phyloP scores from a whole-genome alignment of 30 jellyfish, hydroid and myxozoan genomes.

The Sanderia malayensis region DNA sequence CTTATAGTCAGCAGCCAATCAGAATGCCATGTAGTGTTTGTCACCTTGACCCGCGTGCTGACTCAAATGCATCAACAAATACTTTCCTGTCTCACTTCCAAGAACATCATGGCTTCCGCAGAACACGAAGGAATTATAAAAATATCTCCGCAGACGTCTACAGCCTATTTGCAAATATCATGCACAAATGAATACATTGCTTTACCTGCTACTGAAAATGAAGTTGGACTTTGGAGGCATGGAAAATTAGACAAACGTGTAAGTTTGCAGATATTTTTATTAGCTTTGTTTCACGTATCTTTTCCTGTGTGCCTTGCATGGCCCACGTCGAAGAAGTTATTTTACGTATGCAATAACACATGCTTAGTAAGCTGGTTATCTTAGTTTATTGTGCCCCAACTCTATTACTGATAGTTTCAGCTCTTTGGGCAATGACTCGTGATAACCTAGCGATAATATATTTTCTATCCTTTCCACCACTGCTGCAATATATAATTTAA shows the following conservation, averaged over 20 bases:
- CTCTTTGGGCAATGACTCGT: too few species aligned
- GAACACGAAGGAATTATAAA: constrained; percentile 47
- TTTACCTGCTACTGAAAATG: constrained; percentile 50
- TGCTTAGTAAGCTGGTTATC: too few species aligned
- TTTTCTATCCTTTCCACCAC: too few species aligned
- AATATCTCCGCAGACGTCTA: constrained; percentile 43
- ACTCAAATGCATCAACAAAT: not conserved
- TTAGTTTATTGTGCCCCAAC: too few species aligned
- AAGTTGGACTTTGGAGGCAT: constrained; percentile 52
- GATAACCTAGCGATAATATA: too few species aligned
- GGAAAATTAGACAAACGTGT: constrained; percentile 34
- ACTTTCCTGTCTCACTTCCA: not conserved
- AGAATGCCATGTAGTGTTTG: not conserved
- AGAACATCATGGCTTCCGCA: constrained; percentile 24
- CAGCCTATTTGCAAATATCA: constrained; percentile 41
- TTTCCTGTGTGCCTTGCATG: too few species aligned
- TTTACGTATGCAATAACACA: too few species aligned
- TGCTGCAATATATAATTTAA: too few species aligned
- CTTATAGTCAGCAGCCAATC: not conserved
- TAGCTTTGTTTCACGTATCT: too few species aligned
- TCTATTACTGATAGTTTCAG: too few species aligned
- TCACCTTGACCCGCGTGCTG: not conserved
- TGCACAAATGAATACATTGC: constrained; percentile 53
- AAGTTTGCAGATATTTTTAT: not conserved
- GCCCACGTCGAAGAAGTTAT: too few species aligned